Base-by-base conservation (phyloP, 1,140 invertebrate genomes). In the Diprion similis region DNA sequence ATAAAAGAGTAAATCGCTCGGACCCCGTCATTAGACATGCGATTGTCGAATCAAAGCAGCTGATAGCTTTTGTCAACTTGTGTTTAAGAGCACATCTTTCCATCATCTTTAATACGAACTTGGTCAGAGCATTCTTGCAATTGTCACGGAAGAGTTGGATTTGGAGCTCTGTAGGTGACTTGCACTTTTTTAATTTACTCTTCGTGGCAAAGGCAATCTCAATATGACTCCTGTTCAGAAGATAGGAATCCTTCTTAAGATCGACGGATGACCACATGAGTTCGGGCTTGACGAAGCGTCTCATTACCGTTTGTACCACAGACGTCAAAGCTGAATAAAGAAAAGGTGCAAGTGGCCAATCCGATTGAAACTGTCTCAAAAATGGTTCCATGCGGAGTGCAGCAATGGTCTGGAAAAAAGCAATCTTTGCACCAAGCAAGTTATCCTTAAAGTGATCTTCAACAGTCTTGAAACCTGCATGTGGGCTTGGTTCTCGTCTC, bases 31-130 rank as follows among this genome's bases (percentile, higher is more conserved):
- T 73, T 11, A 7, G 66, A 0, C 46, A 7, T 51, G 65, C 66
- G 4, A 76, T 66, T 70, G 17, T 68, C 10, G 75, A 68, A 73
- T 76, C 69, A 1, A 76, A 64, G 73, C 68, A 76, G 9, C 66
- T 71, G n/a, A 76, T 70, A 67, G 51, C 37, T 70, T 72, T 76
- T n/a, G 73, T 76, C 10, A 76, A 24, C 45, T 74, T 76, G 15
- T 76, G 73, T 13, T 70, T 70, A 46, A 76, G 65, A 66, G 76
- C 71, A 46, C 46, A 77, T 51, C 73, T 70, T 47, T 77, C 51
- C 45, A 74, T 73, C 19, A 77, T 66, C 70, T 77, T 77, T 13
- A n/a, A 67, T 15, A 74, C 64, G 3, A 74, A 48, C 17, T 48
- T 65, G 17, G 51, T 59, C 17, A 77, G 70, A 72, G 70, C 64